Evolutionary conservation across 2,888 invertebrate genomes (phyloP).

Genomic region (Lasius fuliginosus): DNA sequence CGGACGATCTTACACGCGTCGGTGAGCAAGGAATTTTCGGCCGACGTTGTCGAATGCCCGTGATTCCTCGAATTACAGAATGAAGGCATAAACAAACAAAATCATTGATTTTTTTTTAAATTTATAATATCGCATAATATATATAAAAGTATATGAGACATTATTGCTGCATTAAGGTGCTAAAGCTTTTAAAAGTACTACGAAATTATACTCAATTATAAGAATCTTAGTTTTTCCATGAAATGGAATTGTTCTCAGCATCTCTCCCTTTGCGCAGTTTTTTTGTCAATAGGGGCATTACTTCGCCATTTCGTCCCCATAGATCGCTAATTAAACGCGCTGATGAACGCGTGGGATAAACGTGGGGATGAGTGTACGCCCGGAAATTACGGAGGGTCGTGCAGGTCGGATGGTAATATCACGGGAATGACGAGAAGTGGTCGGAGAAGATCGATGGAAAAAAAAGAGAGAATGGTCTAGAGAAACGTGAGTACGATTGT

Average conservation of each 20-base stretch:
- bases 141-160: not conserved
- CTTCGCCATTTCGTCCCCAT: constrained; percentile 51
- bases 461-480: constrained; percentile 49
- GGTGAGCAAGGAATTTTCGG: not conserved
- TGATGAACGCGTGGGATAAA: constrained; percentile 54
- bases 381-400: constrained; percentile 60
- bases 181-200: not conserved
- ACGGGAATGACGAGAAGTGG: constrained; percentile 29
- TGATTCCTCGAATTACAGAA: not conserved
- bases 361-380: constrained; percentile 44
- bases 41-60: not conserved
- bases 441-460: constrained; percentile 17
- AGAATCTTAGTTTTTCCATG: not conserved
- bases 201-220: not conserved
- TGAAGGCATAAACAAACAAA: not conserved
- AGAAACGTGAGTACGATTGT: constrained; percentile 64
- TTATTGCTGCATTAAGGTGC: not conserved
- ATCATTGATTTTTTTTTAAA: not conserved
- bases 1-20: not conserved
- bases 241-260: not conserved
- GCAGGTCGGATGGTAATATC: constrained; percentile 50
- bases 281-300: constrained; percentile 40
- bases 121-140: not conserved
- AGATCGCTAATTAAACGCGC: constrained; percentile 66
- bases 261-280: constrained; percentile 16